Base-by-base conservation (phyloP, 2,113 vertebrate species). In the Artemisiospiza belli region DNA sequence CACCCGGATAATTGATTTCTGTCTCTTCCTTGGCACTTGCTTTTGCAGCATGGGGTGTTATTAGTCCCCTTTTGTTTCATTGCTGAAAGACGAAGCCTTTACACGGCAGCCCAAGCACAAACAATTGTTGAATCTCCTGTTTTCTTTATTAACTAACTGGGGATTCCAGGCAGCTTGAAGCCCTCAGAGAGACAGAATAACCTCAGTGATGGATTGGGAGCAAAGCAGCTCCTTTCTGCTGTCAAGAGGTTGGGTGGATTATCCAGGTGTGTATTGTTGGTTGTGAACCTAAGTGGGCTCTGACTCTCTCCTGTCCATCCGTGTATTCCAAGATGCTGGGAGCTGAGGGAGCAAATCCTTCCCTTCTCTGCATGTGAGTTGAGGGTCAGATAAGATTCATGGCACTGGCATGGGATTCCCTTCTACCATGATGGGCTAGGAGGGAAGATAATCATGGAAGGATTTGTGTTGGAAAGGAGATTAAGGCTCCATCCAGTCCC, bases 1-100 rank as follows among this genome's bases (percentile, higher is more conserved):
- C 97, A 96, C 95, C 97, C 92, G 47, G 97, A 97, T 98, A 98
- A 98, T 98, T 98, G 98, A 98, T 98, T 98, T 96, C 68, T 95
- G 96, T 97, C 97, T 97, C 90, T 97, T 98, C 95, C 94, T 85
- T 97, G 93, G 97, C 97, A 94, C 97, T 98, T 89, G 97, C 91
- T 95, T 98, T 96, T 55, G 62, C 47, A 0, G 97, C 79, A 25
- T 61, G 35, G 96, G 96, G 94, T 97, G 97, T 98, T 97, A 97
- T 97, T 97, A 98, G 95, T 95, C 95, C 96, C 73, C 92, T 96
- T 98, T 98, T 98, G 98, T 98, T 97, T 97, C 93, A 95, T 23
- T 92, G 98, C 96, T 89, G 97, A 97, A 96, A 84, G 91, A 97
- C 59, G 94, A 95, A 97, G 97, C 97, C 96, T 97, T 97, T 97